These are phyloP conservation scores for Trematomus bernacchii DNA, from an alignment of 2,797 vertebrate species.

Conservation along the genomic window DNA sequence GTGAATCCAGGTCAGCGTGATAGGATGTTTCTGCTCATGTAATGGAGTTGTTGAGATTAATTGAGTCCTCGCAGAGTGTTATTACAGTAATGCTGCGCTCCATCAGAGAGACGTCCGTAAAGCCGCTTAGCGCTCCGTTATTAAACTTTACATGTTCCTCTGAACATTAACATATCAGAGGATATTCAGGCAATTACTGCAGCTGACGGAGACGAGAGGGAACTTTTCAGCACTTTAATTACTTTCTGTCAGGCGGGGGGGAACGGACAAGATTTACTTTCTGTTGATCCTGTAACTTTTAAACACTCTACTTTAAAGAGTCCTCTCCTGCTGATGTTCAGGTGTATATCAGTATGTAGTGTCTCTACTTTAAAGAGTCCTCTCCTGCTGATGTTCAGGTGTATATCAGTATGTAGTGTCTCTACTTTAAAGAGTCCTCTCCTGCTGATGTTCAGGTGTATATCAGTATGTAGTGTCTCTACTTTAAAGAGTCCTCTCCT, in stretches of 20 bases:
- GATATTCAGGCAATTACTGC: slow-evolving; percentile 67
- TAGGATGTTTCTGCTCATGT: slow-evolving; percentile 19
- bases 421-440: no score
- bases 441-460: no score
- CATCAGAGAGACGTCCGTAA: slow-evolving; percentile 56
- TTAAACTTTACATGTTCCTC: slow-evolving; percentile 34
- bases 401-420: no score
- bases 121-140: slow-evolving; percentile 77
- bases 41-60: slow-evolving; percentile 37
- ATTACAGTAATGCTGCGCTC: slow-evolving; percentile 36
- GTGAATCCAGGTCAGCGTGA: slow-evolving; percentile 28
- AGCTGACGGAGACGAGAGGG: slow-evolving; percentile 60
- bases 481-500: no score
- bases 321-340: no score
- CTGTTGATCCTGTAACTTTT: slow-evolving; percentile 41
- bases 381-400: no score
- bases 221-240: slow-evolving; percentile 79
- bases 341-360: no score
- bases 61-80: slow-evolving; percentile 21
- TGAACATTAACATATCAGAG: slow-evolving; percentile 71
- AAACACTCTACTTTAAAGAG: neutral
- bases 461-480: no score
- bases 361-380: no score
- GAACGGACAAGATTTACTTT: slow-evolving; percentile 49
- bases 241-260: slow-evolving; percentile 63